A percentile compares a stretch with the other conserved stretches of the same genome.
phyloP scores from a whole-genome alignment of 2,797 vertebrate genomes.

The Podarcis lilfordi region DNA sequence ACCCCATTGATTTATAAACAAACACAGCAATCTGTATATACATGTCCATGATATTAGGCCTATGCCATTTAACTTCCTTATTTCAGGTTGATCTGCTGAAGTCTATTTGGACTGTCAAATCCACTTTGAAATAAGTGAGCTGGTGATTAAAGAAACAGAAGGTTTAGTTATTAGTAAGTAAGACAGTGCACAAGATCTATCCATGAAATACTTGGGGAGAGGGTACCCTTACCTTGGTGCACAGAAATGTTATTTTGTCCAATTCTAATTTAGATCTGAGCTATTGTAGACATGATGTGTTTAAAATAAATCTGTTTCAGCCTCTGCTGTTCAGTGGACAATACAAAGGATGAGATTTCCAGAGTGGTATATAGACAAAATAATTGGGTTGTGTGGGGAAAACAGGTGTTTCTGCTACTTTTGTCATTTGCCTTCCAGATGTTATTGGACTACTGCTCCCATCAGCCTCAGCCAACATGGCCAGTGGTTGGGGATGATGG shows the following conservation, averaged over 20 bases:
- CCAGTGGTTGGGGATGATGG: no score
- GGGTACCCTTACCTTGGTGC: neutral
- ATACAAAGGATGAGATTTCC: neutral
- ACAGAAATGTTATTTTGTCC: neutral
- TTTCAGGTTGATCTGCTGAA: neutral
- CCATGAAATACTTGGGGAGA: neutral
- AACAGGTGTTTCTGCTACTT: conserved; percentile 12
- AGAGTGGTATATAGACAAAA: neutral
- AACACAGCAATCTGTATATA: neutral
- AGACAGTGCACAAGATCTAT: neutral
- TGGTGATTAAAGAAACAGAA: conserved; percentile 17
- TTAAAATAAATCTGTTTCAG: neutral
- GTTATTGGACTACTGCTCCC: no score
- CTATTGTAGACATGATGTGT: neutral
- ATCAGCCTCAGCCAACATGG: no score
- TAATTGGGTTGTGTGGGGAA: neutral
- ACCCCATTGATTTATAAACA: neutral
- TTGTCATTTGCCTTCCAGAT: neutral
- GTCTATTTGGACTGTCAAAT: neutral
- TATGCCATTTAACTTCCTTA: neutral
- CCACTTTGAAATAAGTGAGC: neutral
- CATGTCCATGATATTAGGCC: neutral
- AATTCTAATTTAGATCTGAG: neutral
- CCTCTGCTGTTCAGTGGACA: neutral
- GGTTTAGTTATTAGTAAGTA: neutral